Evolutionary conservation across 1,140 invertebrate genomes (phyloP), one percentile per base, ranked within the genome.

Genomic region (Microvelia longipes): DNA sequence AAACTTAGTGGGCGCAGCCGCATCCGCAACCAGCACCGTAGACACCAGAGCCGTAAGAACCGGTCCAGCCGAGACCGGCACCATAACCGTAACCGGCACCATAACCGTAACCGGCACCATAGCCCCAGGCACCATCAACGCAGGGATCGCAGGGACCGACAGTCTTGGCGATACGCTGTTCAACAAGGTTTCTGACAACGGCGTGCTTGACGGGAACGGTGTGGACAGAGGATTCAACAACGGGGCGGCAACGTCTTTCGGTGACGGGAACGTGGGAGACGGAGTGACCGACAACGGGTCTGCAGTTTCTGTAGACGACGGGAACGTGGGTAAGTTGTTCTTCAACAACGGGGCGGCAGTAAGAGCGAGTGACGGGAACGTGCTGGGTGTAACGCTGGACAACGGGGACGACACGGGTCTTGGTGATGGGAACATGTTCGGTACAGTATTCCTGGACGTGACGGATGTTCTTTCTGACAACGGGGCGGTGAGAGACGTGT

Each of bases 171-270:
- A 68, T 50, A 1, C 66, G 63, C 28, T 67, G 66, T 66, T 71
- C 70, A n/a, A 71, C 68, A 1, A 71, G n/a, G 70, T 71, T 68
- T 62, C 68, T 71, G 19, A 71, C 70, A 60, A 64, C 29, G 5
- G 62, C 28, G 28, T 66, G 60, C 62, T 67, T 71, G 61, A 71
- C 70, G 1, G 70, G 70, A 28, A 71, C 70, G 61, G 1, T 65
- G n/a, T 26, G 15, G 35, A 35, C 27, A 27, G 25, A 28, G 61
- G 67, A 29, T 26, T 71, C 70, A 25, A 71, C 67, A n/a, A 71
- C 29, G 11, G 70, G 70, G n/a, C 67, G 28, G 35, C 26, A 28
- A 25, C 60, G 28, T 24, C 29, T 68, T 27, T 71, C 67, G 19
- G 35, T 50, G 62, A 71, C 68, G 24, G 70, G 70, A 24, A 71